Evolutionary conservation across 35 echinoderm and acorn worm genomes (phyloP).

Genomic region (Apostichopus japonicus): DNA sequence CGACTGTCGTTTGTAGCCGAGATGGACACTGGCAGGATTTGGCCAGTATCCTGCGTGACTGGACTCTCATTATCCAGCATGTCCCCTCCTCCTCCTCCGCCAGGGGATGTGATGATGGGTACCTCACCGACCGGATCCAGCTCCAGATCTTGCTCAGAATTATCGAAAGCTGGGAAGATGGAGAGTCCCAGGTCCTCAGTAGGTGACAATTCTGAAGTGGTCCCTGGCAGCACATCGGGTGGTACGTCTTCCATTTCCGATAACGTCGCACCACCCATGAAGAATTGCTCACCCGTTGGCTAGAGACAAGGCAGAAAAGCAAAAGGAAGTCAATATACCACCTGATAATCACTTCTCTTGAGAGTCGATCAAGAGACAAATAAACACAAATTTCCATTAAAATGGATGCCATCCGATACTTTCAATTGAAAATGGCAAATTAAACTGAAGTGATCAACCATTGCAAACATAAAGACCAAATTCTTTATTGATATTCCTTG

Average conservation of each 20-base stretch:
- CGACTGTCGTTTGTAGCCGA: not conserved
- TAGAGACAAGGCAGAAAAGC: not conserved
- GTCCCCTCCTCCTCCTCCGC: not conserved
- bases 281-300: not conserved
- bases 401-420: too few species aligned
- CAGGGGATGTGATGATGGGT: conserved; percentile 6
- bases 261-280: not conserved
- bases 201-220: not conserved
- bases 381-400: too few species aligned
- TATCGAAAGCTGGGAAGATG: not conserved
- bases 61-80: not conserved
- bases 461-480: too few species aligned
- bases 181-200: not conserved
- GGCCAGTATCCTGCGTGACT: not conserved
- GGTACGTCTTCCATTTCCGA: conserved; percentile 28
- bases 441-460: too few species aligned
- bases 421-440: too few species aligned
- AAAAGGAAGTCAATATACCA: too few species aligned
- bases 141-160: not conserved
- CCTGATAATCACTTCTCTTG: too few species aligned
- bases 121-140: not conserved
- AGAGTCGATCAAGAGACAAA: too few species aligned
- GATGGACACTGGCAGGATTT: not conserved
- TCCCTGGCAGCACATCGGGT: too few species aligned
- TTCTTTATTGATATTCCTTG: too few species aligned